These are phyloP conservation scores for Moxostoma hubbsi DNA, from an alignment of 2,797 vertebrate species.

Conservation along the genomic window DNA sequence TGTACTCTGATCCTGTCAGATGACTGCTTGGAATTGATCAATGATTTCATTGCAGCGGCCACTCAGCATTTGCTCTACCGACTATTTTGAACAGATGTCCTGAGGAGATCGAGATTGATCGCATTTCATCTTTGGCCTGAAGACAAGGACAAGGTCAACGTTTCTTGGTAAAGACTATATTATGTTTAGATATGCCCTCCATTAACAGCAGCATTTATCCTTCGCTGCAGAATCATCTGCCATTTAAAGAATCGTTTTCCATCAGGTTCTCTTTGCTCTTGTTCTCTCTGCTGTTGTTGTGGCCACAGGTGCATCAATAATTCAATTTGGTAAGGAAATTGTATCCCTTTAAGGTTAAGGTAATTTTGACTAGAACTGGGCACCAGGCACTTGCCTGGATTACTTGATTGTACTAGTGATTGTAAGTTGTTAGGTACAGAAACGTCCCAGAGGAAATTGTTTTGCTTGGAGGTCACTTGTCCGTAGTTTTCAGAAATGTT, in stretches of 20 bases:
- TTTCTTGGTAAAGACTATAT: neutral
- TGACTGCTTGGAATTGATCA: slow-evolving; percentile 12
- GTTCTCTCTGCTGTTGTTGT: neutral
- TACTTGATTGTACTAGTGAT: too few relatives aligned
- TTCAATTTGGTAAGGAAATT: slow-evolving; percentile 55
- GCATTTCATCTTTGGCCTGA: neutral
- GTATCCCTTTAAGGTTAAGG: slow-evolving; percentile 38
- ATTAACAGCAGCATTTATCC: neutral
- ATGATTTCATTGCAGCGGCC: slow-evolving; percentile 13
- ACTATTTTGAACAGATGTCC: slow-evolving; percentile 9
- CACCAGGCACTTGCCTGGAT: neutral
- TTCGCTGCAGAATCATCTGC: neutral
- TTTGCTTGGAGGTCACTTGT: too few relatives aligned
- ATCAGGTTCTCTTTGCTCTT: neutral
- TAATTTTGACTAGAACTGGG: slow-evolving; percentile 15
- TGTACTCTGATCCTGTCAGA: neutral
- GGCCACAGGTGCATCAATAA: slow-evolving; percentile 50
- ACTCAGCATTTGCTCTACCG: neutral
- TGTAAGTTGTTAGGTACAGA: too few relatives aligned
- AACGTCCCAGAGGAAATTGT: neutral
- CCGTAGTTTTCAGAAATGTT: too few relatives aligned
- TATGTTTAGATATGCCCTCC: neutral
- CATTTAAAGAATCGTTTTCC: neutral
- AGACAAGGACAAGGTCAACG: neutral
- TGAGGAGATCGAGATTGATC: neutral